Evolutionary conservation across 2,113 vertebrate genomes (phyloP).

Genomic region (Sturnira hondurensis): DNA sequence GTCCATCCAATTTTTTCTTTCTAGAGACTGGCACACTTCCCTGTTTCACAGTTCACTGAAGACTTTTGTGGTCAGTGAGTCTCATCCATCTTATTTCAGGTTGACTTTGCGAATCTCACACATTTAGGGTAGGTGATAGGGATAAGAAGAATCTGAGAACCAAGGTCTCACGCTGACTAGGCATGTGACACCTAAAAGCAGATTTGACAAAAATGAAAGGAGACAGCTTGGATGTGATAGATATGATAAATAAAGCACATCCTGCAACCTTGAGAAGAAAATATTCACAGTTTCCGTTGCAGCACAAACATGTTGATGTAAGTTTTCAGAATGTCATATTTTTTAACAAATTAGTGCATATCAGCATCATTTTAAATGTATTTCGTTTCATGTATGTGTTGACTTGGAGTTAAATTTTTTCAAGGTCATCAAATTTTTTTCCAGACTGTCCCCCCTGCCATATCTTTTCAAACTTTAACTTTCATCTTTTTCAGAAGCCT

Average conservation of each 20-base stretch:
- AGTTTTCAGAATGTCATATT: background rate
- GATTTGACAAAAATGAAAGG: constrained; percentile 32
- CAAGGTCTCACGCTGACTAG: background rate
- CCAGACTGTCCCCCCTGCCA: background rate
- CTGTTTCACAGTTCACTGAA: constrained; percentile 63
- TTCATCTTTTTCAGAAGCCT: background rate
- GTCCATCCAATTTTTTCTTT: background rate
- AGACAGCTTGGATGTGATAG: background rate
- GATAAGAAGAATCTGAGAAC: constrained; percentile 24
- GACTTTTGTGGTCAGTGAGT: constrained; percentile 40
- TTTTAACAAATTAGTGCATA: background rate
- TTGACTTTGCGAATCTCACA: constrained; percentile 40
- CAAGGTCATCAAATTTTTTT: background rate
- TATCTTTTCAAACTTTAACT: background rate
- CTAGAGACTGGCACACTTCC: constrained; percentile 23
- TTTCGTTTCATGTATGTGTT: background rate
- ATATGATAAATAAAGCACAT: background rate
- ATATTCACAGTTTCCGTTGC: background rate
- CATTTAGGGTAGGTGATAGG: background rate
- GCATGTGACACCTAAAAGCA: background rate
- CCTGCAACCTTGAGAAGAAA: constrained; percentile 19
- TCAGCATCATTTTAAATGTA: background rate
- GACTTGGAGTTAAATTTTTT: background rate
- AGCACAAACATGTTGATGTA: background rate
- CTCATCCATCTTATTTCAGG: constrained; percentile 52